Percentiles rank a stretch among this genome's conserved stretches.
Evolutionary conservation across 2,797 vertebrate genomes (phyloP).

Genomic region (Notolepis coatsorum): DNA sequence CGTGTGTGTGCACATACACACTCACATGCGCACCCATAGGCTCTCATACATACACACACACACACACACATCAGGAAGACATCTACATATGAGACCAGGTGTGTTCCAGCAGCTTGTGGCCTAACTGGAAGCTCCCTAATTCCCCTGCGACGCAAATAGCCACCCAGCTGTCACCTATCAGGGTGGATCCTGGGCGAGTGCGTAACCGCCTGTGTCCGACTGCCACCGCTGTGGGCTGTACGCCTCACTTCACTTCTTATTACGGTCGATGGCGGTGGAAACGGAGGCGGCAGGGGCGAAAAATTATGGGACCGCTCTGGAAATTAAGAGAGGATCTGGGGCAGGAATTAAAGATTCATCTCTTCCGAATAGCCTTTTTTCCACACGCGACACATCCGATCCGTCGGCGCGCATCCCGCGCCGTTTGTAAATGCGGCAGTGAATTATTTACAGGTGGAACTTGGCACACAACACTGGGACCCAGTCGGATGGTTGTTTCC

Average conservation of each 20-base stretch:
- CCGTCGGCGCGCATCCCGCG: slow-evolving; percentile 72
- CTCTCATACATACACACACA: not conserved
- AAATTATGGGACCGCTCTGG: slow-evolving; percentile 75
- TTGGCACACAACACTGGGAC: slow-evolving; percentile 73
- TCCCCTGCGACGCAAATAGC: slow-evolving; percentile 60
- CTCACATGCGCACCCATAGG: not conserved
- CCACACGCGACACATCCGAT: slow-evolving; percentile 73
- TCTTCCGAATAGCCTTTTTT: slow-evolving; percentile 78
- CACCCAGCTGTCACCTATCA: slow-evolving; percentile 77
- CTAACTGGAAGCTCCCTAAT: slow-evolving; percentile 58
- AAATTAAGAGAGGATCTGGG: slow-evolving; percentile 77
- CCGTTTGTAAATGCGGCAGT: slow-evolving; percentile 81
- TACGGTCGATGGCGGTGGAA: slow-evolving; percentile 41
- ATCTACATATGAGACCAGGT: too few relatives aligned
- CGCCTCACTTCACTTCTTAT: slow-evolving; percentile 72
- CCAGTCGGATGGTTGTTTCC: slow-evolving; percentile 67
- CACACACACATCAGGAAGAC: not conserved
- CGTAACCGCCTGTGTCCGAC: slow-evolving; percentile 66
- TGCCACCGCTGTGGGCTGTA: slow-evolving; percentile 40
- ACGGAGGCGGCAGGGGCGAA: slow-evolving; percentile 56
- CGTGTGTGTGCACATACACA: not conserved
- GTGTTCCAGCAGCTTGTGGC: slow-evolving; percentile 66
- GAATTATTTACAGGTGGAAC: slow-evolving; percentile 77
- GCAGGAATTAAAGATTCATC: slow-evolving; percentile 84
- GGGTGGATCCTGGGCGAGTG: slow-evolving; percentile 63